These are phyloP conservation scores for Pelmatolapia mariae DNA, from an alignment of 2,113 vertebrate species.

Conservation along the genomic window DNA sequence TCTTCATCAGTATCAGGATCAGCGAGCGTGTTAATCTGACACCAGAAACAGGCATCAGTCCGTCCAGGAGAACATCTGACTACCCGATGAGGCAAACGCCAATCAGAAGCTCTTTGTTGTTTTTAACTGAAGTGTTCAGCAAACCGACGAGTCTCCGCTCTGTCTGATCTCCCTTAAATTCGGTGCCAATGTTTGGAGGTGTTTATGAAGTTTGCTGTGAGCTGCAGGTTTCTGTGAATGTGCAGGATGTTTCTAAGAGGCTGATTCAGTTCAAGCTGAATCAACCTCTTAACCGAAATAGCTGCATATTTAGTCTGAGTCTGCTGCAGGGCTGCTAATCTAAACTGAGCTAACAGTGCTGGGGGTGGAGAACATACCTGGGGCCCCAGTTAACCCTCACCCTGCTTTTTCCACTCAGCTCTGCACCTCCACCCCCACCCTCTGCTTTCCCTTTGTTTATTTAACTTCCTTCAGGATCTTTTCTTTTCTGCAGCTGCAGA, in stretches of 20 bases:
- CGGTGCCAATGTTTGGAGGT: background rate
- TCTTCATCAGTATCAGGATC: background rate
- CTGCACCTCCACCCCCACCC: background rate
- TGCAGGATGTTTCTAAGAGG: background rate
- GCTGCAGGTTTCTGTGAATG: background rate
- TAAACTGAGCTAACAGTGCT: background rate
- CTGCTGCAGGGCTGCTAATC: constrained; percentile 4
- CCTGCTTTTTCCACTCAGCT: constrained; percentile 3
- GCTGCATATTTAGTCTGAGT: constrained; percentile 37
- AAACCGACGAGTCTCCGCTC: background rate
- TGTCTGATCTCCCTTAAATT: background rate
- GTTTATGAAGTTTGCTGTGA: background rate
- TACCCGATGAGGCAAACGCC: background rate
- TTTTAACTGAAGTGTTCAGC: background rate
- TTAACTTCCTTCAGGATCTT: constrained; percentile 9
- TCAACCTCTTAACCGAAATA: background rate
- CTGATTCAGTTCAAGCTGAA: background rate
- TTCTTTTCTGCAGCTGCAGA: background rate
- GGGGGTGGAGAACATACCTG: constrained; percentile 23
- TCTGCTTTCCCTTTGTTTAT: constrained; percentile 6
- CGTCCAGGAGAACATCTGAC: background rate
- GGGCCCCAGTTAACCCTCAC: constrained; percentile 23
- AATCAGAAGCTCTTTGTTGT: background rate
- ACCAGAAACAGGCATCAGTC: background rate
- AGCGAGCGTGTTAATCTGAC: fast-evolving